Evolutionary conservation across 2,888 invertebrate species (phyloP), one percentile per base, ranked within the genome.

Genomic region (Drosophila testacea): DNA sequence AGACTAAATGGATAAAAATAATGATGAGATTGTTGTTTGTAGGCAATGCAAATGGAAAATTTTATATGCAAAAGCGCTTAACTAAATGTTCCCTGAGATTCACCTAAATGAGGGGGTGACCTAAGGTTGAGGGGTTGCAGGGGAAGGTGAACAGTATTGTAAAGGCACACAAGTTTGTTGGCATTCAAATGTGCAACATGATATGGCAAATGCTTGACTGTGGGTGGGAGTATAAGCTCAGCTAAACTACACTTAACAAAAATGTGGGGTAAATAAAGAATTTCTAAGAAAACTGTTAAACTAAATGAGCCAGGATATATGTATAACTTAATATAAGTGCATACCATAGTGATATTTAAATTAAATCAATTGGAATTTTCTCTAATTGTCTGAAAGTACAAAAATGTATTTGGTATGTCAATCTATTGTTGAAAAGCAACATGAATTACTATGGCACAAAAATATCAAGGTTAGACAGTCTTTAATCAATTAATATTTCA

Each of bases 1-100:
- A 68, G 74, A 69, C 87, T 79, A 77, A 73, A 73, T 75, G 82
- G 79, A 73, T 80, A 75, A 72, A 83, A 84, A 82, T 85, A 77
- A 79, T 79, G 71, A 68, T 69, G 79, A 52, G 69, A 63, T 38
- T 69, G 76, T 52, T 64, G 59, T 48, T 56, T 59, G 64, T 48
- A 47, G 65, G 70, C 77, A 41, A 75, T 67, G 65, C 73, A 79
- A 81, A 79, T 69, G 81, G 62, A 64, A 73, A 70, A 68, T 73
- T 69, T 63, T 44, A 57, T 68, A 74, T 78, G 74, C 70, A 64
- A 69, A 77, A 78, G 73, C 67, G 82, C 82, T 81, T 81, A 75
- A 70, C 69, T 69, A 70, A 77, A 79, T 79, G 80, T 42, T 70
- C 65, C 46, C 65, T 66, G 59, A 61, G 79, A 47, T 50, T 51